phyloP scores from a whole-genome alignment of 2,888 invertebrate genomes.

The Papilio elwesi region DNA sequence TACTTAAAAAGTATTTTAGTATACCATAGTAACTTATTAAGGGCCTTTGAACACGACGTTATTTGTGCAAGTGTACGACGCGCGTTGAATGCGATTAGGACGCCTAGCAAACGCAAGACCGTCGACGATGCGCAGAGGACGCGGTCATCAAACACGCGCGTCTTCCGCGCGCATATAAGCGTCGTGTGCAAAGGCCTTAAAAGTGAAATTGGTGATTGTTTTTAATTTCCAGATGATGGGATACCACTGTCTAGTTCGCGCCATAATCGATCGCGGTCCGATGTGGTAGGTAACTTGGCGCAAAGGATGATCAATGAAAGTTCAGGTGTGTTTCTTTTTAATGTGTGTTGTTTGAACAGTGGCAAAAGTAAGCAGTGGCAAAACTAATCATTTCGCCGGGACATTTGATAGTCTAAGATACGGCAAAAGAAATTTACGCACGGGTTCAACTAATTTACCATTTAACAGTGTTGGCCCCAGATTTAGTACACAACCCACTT shows the following conservation, averaged over 20 bases:
- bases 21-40: neutral
- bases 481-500: too few relatives aligned
- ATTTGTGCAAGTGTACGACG: too few relatives aligned
- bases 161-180: too few relatives aligned
- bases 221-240: slow-evolving; percentile 63
- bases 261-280: slow-evolving; percentile 76
- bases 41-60: too few relatives aligned
- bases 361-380: neutral
- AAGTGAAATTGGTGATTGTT: neutral
- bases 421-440: too few relatives aligned
- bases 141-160: too few relatives aligned
- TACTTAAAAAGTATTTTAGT: neutral
- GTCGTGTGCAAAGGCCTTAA: neutral
- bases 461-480: too few relatives aligned
- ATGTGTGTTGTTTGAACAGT: neutral
- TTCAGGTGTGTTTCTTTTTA: slow-evolving; percentile 58
- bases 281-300: slow-evolving; percentile 75
- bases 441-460: too few relatives aligned
- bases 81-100: too few relatives aligned
- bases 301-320: slow-evolving; percentile 74
- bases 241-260: slow-evolving; percentile 64
- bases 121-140: too few relatives aligned
- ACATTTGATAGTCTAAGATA: too few relatives aligned
- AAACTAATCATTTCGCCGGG: neutral
- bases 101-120: too few relatives aligned